These are phyloP conservation scores for Drosophila bocki DNA, from an alignment of 1,140 invertebrate species.

Conservation along the genomic window DNA sequence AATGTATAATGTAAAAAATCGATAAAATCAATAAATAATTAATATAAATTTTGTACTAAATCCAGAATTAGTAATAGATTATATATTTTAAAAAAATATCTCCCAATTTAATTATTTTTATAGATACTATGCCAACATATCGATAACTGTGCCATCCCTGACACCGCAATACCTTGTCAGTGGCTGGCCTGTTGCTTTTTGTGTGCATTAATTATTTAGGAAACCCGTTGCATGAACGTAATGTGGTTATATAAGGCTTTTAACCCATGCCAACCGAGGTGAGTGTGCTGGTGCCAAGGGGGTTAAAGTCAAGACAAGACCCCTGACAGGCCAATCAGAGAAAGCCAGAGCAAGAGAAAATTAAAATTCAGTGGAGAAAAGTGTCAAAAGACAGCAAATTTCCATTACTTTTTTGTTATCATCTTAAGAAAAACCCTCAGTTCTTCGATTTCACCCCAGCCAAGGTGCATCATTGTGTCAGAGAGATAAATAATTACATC, in stretches of 20 bases:
- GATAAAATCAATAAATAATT: background rate
- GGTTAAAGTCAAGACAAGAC: constrained; percentile 16
- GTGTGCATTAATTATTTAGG: constrained; percentile 71
- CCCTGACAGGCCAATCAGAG: constrained; percentile 12
- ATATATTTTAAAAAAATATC: no score
- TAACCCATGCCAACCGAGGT: constrained; percentile 6
- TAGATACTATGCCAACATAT: background rate
- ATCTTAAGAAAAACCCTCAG: background rate
- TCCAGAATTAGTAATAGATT: no score
- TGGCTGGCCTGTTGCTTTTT: constrained; percentile 60
- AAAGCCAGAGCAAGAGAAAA: background rate
- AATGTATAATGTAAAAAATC: no score
- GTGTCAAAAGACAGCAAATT: constrained; percentile 36
- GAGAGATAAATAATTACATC: no score
- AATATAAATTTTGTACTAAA: no score
- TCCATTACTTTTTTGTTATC: background rate
- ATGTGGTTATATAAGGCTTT: constrained; percentile 71
- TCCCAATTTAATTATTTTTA: background rate
- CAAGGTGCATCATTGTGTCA: background rate
- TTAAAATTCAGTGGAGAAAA: constrained; percentile 7
- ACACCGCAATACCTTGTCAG: background rate
- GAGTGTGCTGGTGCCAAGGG: background rate
- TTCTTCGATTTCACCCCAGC: background rate
- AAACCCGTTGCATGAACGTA: constrained; percentile 60
- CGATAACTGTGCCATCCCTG: background rate